A percentile compares a stretch with the other conserved stretches of the same genome.
Evolutionary conservation across 2,113 vertebrate genomes (phyloP).

Genomic region (Sus scrofa): T2T-Sscrofa CM000821.6:53099501-53100000

Average conservation of each 20-base stretch:
- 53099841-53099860: neutral
- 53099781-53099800: slow-evolving; percentile 94
- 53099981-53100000: slow-evolving; percentile 4
- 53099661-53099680: slow-evolving; percentile 98
- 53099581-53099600: neutral
- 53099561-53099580: slow-evolving; percentile 21
- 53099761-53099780: slow-evolving; percentile 96
- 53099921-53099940: neutral
- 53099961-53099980: neutral
- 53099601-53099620: neutral
- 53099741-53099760: slow-evolving; percentile 88
- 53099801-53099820: slow-evolving; percentile 12
- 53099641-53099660: slow-evolving; percentile 93
- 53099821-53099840: slow-evolving; percentile 32
- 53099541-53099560: slow-evolving; percentile 23
- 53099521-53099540: neutral
- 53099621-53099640: slow-evolving; percentile 58
- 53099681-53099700: slow-evolving; percentile 90
- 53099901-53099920: neutral
- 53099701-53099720: slow-evolving; percentile 90
- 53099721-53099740: slow-evolving; percentile 82
- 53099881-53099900: neutral
- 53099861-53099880: neutral
- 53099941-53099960: neutral
- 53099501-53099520: neutral